Percentiles rank a stretch among this genome's conserved stretches.
Evolutionary conservation across 2,113 vertebrate genomes (phyloP).

Genomic region (Hippocampus comes): DNA sequence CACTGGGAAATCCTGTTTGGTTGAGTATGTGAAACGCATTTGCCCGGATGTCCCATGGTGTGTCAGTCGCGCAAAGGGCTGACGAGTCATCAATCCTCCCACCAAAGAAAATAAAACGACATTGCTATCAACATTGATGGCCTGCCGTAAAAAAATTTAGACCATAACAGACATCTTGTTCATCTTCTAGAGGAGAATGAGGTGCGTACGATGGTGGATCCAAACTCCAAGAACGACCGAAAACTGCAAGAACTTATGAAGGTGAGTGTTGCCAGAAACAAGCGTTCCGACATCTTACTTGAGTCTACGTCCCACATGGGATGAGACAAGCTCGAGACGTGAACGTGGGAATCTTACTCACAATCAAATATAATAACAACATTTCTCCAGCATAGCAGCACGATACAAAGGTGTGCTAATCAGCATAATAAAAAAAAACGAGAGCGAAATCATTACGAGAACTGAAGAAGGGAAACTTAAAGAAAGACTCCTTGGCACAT

Average conservation of each 20-base stretch:
- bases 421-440: too few relatives aligned
- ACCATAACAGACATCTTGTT: neutral
- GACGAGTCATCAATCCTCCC: too few relatives aligned
- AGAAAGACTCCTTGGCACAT: too few relatives aligned
- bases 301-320: neutral
- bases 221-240: conserved; percentile 85
- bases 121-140: too few relatives aligned
- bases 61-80: too few relatives aligned
- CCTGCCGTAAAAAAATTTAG: neutral
- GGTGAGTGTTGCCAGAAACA: conserved; percentile 62
- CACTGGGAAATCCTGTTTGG: neutral
- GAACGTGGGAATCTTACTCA: neutral
- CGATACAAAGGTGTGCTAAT: too few relatives aligned
- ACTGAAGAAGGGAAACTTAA: too few relatives aligned
- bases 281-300: neutral
- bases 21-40: neutral
- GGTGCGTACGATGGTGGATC: conserved; percentile 94
- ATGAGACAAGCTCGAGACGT: neutral
- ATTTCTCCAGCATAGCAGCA: too few relatives aligned
- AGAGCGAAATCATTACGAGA: too few relatives aligned
- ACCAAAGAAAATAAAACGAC: too few relatives aligned
- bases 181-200: conserved; percentile 88
- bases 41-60: too few relatives aligned
- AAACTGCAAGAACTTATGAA: conserved; percentile 92
- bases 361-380: too few relatives aligned